These are phyloP conservation scores for Drosophila macrothrix DNA, from an alignment of 2,888 invertebrate species.

Conservation along the genomic window DNA sequence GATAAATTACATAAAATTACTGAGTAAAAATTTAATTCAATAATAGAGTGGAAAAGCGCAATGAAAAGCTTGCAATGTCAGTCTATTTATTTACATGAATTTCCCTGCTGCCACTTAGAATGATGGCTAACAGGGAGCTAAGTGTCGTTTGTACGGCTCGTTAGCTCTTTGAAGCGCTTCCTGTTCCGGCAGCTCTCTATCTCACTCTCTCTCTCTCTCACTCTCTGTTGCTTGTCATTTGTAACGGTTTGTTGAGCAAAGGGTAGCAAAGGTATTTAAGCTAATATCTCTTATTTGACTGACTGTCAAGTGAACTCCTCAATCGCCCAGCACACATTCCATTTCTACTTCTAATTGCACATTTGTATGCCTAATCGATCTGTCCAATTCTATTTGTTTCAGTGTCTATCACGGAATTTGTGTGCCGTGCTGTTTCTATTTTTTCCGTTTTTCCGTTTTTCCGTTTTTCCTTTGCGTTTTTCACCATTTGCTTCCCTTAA, in stretches of 20 bases:
- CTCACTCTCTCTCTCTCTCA: background rate
- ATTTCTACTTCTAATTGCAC: constrained; percentile 68
- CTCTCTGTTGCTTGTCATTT: constrained; percentile 35
- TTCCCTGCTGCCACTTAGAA: background rate
- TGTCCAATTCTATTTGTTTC: constrained; percentile 68
- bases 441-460: constrained; percentile 3
- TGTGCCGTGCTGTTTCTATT: constrained; percentile 58
- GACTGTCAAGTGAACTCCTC: constrained; percentile 35
- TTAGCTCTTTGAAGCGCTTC: constrained; percentile 59
- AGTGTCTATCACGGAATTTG: constrained; percentile 68
- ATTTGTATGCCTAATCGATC: constrained; percentile 81
- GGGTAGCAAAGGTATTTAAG: constrained; percentile 54
- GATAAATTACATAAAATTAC: constrained; percentile 55
- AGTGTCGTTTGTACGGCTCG: constrained; percentile 61
- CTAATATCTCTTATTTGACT: constrained; percentile 9
- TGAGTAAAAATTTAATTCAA: constrained; percentile 50
- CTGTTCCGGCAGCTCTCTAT: constrained; percentile 27
- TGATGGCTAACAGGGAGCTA: constrained; percentile 1
- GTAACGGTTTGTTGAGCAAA: constrained; percentile 69
- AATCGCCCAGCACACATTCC: constrained; percentile 18
- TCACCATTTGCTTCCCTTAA: no score
- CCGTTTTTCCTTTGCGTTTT: background rate
- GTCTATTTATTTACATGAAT: constrained; percentile 1
- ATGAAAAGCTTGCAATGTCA: background rate
- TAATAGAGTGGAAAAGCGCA: constrained; percentile 29